Evolutionary conservation across 2,797 vertebrate species (phyloP), one percentile per base, ranked within the genome.

Genomic region (Lepilemur septentrionalis): DNA sequence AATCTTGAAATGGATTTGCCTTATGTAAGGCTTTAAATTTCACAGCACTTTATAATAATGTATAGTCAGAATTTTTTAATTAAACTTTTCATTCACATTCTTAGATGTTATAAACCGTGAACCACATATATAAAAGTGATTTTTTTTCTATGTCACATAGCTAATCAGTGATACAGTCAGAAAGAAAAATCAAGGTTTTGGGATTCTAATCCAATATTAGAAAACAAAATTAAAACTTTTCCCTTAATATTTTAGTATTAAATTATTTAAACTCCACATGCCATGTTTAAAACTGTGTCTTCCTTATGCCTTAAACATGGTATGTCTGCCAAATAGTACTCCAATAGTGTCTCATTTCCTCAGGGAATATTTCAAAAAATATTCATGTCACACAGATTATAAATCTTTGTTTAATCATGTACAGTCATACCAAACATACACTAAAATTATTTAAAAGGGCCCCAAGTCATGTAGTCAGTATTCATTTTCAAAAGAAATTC

Each of bases 1-100:
- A 92, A 96, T 83, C 65, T 87, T 96, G 48, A 97, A 94, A 92
- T 93, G 55, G 5, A 91, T 88, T 93, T 97, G 35, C 65, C 55
- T 95, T 67, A 84, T 15, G n/a, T 55, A 82, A 87, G 57, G 12
- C 82, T 95, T 96, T 80, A 91, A 93, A 96, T 94, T 83, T 94
- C 41, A 91, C 46, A 92, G 72, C 38, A 81, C 85, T 80, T 84
- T 90, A 79, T 67, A 84, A 87, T 94, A 85, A 85, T 52, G 32
- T 57, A 82, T 7, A 61, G 14, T 63, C 28, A 46, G 63, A 97
- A 96, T 92, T 94, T 92, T 94, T 96, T 72, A 89, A 93, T 70
- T 38, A 91, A 78, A 89, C 48, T 67, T 90, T 82, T 86, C 63
- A 92, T 75, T 94, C 61, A 94, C 46, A 89, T 78, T 97, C 85